Conservation (phyloP, 2,113 vertebrate species). For the Oceanodroma tethys region DNA sequence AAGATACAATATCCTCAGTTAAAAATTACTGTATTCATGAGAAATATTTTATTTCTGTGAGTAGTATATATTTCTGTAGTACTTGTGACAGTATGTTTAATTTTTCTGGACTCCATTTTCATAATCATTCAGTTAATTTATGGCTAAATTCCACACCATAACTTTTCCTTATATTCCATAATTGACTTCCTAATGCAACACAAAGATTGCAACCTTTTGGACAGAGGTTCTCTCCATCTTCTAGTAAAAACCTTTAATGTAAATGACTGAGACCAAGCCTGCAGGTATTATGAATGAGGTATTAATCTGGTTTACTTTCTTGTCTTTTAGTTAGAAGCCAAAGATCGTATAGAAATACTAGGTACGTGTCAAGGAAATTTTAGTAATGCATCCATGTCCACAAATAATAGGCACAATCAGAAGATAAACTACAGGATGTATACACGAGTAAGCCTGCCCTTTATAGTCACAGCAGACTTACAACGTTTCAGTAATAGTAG, state of each 20-base stretch:
- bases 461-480: not conserved
- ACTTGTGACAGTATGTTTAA: not conserved
- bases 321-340: not conserved
- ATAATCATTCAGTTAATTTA: not conserved
- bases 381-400: rapidly evolving
- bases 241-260: not conserved
- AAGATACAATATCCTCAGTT: not conserved
- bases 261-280: not conserved
- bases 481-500: not conserved
- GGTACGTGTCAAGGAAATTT: not conserved
- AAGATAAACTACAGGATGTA: not conserved
- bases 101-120: not conserved
- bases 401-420: not conserved
- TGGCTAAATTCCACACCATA: not conserved
- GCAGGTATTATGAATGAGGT: not conserved
- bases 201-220: not conserved
- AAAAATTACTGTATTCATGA: not conserved
- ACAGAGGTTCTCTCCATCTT: not conserved
- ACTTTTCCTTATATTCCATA: not conserved
- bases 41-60: not conserved
- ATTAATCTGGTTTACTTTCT: not conserved
- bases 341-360: not conserved
- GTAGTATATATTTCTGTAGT: not conserved
- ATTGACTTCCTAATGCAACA: not conserved
- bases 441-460: not conserved